Evolutionary conservation across 1,140 invertebrate genomes (phyloP).

Genomic region (Plodia interpunctella): DNA sequence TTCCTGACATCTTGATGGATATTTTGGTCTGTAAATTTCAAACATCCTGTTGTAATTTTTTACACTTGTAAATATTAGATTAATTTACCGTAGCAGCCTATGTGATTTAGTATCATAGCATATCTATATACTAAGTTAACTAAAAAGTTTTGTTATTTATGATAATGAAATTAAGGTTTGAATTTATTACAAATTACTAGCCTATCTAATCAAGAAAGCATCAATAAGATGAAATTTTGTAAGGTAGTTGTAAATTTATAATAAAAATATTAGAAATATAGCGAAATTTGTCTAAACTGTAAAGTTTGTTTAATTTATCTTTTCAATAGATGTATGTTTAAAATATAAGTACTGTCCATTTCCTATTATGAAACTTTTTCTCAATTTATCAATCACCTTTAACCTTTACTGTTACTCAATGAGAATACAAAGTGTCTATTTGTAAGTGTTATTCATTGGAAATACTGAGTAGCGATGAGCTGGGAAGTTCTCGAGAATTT

Average conservation of each 20-base stretch:
- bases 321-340: too few relatives aligned
- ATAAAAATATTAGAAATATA: slow-evolving; percentile 31
- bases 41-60: slow-evolving; percentile 30
- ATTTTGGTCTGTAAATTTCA: slow-evolving; percentile 1
- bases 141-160: slow-evolving; percentile 33
- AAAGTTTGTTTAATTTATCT: slow-evolving; percentile 19
- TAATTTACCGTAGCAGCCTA: slow-evolving; percentile 31
- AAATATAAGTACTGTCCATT: too few relatives aligned
- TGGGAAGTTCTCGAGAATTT: too few relatives aligned
- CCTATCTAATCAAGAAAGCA: slow-evolving; percentile 28
- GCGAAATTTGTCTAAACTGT: slow-evolving; percentile 41
- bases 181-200: slow-evolving; percentile 27
- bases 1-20: not conserved
- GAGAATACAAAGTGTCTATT: too few relatives aligned
- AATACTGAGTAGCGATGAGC: too few relatives aligned
- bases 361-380: too few relatives aligned
- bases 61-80: slow-evolving; percentile 44
- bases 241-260: slow-evolving; percentile 48
- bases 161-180: slow-evolving; percentile 31
- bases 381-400: too few relatives aligned
- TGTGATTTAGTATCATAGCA: slow-evolving; percentile 53
- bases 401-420: too few relatives aligned
- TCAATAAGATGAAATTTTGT: slow-evolving; percentile 52
- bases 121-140: slow-evolving; percentile 40
- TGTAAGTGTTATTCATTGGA: too few relatives aligned